Conservation (phyloP, 2,888 invertebrate genomes). For the Ceramica pisi region DNA sequence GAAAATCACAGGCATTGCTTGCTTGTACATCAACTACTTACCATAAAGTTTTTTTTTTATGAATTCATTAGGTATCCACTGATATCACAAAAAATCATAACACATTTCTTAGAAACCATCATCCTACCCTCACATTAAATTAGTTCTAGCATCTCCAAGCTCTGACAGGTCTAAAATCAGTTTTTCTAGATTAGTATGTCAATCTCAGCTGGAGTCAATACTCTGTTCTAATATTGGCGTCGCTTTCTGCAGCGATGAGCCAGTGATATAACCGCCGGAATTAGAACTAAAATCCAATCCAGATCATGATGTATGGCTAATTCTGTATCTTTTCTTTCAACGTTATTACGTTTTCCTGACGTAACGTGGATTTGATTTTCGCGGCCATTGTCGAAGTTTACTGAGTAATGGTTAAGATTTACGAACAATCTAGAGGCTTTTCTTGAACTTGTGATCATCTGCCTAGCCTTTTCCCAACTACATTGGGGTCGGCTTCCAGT, state of each 20-base stretch:
- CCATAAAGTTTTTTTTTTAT: too few relatives aligned
- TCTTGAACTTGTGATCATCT: too few relatives aligned
- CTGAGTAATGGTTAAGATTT: not conserved
- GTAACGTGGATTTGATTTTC: conserved; percentile 29
- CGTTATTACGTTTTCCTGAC: conserved; percentile 56
- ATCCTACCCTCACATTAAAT: conserved; percentile 30
- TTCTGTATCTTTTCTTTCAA: conserved; percentile 61
- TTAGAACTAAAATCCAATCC: conserved; percentile 74
- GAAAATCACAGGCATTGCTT: too few relatives aligned
- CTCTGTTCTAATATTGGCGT: conserved; percentile 72
- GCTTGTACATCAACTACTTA: too few relatives aligned
- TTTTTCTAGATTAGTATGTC: conserved; percentile 69
- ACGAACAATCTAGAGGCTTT: too few relatives aligned
- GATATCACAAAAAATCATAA: not conserved
- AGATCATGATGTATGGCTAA: conserved; percentile 68
- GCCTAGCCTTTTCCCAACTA: too few relatives aligned
- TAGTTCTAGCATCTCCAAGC: conserved; percentile 26
- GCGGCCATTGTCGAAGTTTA: conserved; percentile 27
- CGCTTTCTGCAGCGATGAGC: conserved; percentile 68
- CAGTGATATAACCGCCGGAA: conserved; percentile 78
- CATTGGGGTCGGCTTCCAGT: too few relatives aligned
- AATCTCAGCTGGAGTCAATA: conserved; percentile 71
- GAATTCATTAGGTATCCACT: not conserved
- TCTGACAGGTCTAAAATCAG: conserved; percentile 41
- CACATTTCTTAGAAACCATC: conserved; percentile 19